A percentile compares a stretch with the other conserved stretches of the same genome.
phyloP scores from a whole-genome alignment of 2,888 invertebrate genomes.

The Drosophila bunnanda region DNA sequence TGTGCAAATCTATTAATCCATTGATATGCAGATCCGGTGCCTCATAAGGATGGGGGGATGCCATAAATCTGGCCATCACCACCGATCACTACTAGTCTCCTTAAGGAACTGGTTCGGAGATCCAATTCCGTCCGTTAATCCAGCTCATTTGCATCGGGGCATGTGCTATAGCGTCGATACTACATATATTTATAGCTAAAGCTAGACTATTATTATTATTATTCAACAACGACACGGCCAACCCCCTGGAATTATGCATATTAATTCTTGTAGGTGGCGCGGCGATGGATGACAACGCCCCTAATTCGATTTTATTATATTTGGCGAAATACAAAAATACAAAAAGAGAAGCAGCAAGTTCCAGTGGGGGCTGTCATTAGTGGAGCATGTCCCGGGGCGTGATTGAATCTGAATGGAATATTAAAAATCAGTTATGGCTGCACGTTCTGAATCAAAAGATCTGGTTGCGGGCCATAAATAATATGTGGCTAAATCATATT shows the following conservation, averaged over 20 bases:
- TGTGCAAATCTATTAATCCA: slow-evolving; percentile 35
- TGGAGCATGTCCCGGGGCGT: slow-evolving; percentile 45
- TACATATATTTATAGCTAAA: slow-evolving; percentile 3
- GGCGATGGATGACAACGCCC: slow-evolving; percentile 35
- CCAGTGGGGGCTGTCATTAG: slow-evolving; percentile 51
- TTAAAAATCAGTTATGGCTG: slow-evolving; percentile 66
- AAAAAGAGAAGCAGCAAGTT: background rate
- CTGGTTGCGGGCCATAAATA: slow-evolving; percentile 63
- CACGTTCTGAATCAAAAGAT: slow-evolving; percentile 48
- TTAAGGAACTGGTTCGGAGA: slow-evolving; percentile 19
- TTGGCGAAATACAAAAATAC: slow-evolving; percentile 3
- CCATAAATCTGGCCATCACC: slow-evolving; percentile 34
- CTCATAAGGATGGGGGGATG: slow-evolving; percentile 13
- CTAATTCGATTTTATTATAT: slow-evolving; percentile 17
- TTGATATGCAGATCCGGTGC: slow-evolving; percentile 32
- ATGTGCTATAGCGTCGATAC: slow-evolving; percentile 23
- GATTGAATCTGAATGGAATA: slow-evolving; percentile 72
- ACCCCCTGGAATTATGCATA: slow-evolving; percentile 16
- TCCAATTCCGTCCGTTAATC: slow-evolving; percentile 22
- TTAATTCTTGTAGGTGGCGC: slow-evolving; percentile 41
- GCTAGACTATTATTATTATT: slow-evolving; percentile 9
- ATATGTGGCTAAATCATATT: slow-evolving; percentile 65
- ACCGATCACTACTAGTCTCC: slow-evolving; percentile 9
- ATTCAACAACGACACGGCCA: background rate
- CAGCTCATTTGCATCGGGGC: slow-evolving; percentile 37